Evolutionary conservation across 2,797 vertebrate genomes (phyloP).

Genomic region (Phaenicophaeus curvirostris): DNA sequence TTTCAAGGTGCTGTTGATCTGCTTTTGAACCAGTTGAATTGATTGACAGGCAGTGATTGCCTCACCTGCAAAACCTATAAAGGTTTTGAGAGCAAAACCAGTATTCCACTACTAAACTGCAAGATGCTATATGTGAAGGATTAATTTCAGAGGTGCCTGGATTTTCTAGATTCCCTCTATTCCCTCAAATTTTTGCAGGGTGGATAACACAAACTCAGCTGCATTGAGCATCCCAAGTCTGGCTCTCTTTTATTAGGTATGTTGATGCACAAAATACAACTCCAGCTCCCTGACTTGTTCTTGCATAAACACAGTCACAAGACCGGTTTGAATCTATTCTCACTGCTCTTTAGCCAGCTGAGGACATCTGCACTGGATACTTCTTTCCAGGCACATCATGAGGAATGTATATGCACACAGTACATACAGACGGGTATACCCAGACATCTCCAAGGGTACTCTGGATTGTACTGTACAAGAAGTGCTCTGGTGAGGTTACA

Average conservation of each 20-base stretch:
- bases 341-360: slow-evolving; percentile 22
- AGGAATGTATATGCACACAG: neutral
- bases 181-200: neutral
- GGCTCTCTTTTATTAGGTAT: neutral
- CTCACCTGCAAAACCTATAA: neutral
- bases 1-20: neutral
- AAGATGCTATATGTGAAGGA: neutral
- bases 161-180: neutral
- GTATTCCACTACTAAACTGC: neutral
- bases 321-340: neutral
- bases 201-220: neutral
- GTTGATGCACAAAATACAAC: neutral
- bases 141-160: neutral
- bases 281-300: neutral
- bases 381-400: slow-evolving; percentile 34
- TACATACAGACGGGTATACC: neutral
- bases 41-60: neutral
- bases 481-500: neutral
- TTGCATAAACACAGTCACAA: neutral
- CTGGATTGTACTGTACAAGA: neutral
- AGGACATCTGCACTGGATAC: slow-evolving; percentile 34
- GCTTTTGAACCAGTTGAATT: neutral
- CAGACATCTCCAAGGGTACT: neutral
- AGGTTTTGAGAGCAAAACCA: neutral
- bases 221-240: neutral